These are phyloP conservation scores for Bursaphelenchus okinawaensis DNA, from an alignment of 2,888 invertebrate genomes.

Conservation along the genomic window DNA sequence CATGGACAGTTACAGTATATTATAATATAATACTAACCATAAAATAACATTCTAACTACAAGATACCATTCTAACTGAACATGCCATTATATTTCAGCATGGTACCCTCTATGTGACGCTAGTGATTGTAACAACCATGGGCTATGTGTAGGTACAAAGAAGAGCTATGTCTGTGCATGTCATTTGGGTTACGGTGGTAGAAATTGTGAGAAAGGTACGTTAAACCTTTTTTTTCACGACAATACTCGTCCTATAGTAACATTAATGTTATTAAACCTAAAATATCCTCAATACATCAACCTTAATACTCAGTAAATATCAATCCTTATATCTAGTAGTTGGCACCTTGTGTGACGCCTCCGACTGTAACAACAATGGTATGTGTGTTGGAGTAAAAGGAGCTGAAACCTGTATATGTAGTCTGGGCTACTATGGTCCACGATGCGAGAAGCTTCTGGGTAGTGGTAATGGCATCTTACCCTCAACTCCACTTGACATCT, in stretches of 20 bases:
- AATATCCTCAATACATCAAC: too few relatives aligned
- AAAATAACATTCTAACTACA: too few relatives aligned
- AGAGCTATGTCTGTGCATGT: slow-evolving; percentile 38
- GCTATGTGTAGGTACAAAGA: slow-evolving; percentile 42
- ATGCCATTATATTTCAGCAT: background rate
- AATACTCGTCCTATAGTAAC: slow-evolving; percentile 37
- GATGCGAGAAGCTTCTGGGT: slow-evolving; percentile 33
- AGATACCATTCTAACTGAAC: background rate
- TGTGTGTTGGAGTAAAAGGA: slow-evolving; percentile 23
- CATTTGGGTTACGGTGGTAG: slow-evolving; percentile 27
- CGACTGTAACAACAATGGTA: slow-evolving; percentile 42
- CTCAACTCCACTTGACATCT: background rate
- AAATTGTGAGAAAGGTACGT: slow-evolving; percentile 37
- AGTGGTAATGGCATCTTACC: background rate
- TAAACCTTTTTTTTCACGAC: slow-evolving; percentile 34
- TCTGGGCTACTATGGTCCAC: slow-evolving; percentile 40
- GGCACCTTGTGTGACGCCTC: slow-evolving; percentile 39
- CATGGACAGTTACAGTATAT: too few relatives aligned
- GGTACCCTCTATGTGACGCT: slow-evolving; percentile 37
- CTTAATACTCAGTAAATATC: too few relatives aligned
- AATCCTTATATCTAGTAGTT: slow-evolving; percentile 33
- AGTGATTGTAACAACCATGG: slow-evolving; percentile 48
- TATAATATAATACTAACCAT: too few relatives aligned
- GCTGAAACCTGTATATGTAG: slow-evolving; percentile 31
- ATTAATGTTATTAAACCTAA: slow-evolving; percentile 1